These are phyloP conservation scores for Bostrychus sinensis DNA, from an alignment of 2,113 vertebrate genomes.

Conservation along the genomic window DNA sequence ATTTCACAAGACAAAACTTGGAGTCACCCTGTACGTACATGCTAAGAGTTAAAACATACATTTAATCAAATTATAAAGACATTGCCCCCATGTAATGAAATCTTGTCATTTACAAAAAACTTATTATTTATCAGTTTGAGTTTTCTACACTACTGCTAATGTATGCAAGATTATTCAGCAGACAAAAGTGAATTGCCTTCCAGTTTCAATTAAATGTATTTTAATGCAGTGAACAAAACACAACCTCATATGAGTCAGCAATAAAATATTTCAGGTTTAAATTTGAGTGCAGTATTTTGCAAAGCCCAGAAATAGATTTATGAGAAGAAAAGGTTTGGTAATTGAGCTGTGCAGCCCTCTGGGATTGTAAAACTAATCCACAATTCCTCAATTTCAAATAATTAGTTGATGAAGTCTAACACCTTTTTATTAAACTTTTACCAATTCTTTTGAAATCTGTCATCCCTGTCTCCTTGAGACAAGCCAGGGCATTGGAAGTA, in stretches of 20 bases:
- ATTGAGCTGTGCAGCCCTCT: conserved; percentile 13
- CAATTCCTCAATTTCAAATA: conserved; percentile 31
- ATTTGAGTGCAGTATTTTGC: neutral
- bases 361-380: conserved; percentile 23
- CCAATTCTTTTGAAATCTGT: conserved; percentile 48
- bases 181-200: neutral
- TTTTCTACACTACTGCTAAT: neutral
- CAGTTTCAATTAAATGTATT: neutral
- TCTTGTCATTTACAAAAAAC: no score
- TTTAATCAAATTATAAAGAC: no score
- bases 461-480: conserved; percentile 6
- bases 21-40: no score
- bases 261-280: neutral
- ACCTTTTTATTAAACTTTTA: conserved; percentile 26
- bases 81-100: no score
- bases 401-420: conserved; percentile 45
- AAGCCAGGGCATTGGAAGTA: conserved; percentile 1
- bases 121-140: neutral
- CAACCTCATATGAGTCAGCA: neutral
- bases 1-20: no score
- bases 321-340: conserved; percentile 3
- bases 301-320: conserved; percentile 2
- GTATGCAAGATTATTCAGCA: neutral
- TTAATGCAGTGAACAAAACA: neutral
- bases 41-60: no score